Evolutionary conservation across 92 coral and sea anemone species (phyloP), one percentile per base, ranked within the genome.

Genomic region (Epizoanthus stellaris): DNA sequence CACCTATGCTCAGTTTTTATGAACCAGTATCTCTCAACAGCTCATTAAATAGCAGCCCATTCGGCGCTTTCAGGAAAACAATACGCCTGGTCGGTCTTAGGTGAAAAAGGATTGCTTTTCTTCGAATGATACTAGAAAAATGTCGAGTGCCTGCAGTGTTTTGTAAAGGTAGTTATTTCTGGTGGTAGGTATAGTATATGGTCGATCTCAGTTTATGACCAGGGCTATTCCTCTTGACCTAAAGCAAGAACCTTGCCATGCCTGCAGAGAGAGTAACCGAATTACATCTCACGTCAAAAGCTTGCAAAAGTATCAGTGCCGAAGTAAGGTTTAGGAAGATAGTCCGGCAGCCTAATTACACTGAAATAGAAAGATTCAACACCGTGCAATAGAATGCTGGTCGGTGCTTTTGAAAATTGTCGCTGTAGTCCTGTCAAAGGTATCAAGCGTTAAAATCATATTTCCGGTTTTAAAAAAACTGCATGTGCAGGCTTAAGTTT

Each of bases 1-100:
- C 60, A 57, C 20, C 64, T 79, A 17, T 13, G 13, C 16, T 36
- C 38, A 43, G 16, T 13, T 40, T 34, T 57, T 57, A 43, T 75
- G 80, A 61, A 42, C 67, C 60, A 39, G 23, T 64, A 56, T 63
- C 83, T 79, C n/a, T 77, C 70, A 62, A 39, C 82, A 62, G 57
- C 17, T 77, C 23, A 62, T 62, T 77, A 62, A 77, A 77, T 43
- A 62, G 36, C 49, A 79, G 81, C 16, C 70, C 65, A 67, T 61
- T 62, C 52, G 70, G 65, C 71, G 60, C 61, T 8, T 43, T 19
- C 13, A 43, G 4, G 30, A 23, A 79, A 76, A 59, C 25, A 54
- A 76, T 56, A 59, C 14, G 16, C n/a, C 43, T 34, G 81, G 45
- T 53, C 80, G 62, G 42, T 57, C 47, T 58, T 58, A 34, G 49